A percentile compares a stretch with the other conserved stretches of the same genome.
These are phyloP conservation scores for Petroica traversi DNA, from an alignment of 2,113 vertebrate species.

Conservation along the genomic window DNA sequence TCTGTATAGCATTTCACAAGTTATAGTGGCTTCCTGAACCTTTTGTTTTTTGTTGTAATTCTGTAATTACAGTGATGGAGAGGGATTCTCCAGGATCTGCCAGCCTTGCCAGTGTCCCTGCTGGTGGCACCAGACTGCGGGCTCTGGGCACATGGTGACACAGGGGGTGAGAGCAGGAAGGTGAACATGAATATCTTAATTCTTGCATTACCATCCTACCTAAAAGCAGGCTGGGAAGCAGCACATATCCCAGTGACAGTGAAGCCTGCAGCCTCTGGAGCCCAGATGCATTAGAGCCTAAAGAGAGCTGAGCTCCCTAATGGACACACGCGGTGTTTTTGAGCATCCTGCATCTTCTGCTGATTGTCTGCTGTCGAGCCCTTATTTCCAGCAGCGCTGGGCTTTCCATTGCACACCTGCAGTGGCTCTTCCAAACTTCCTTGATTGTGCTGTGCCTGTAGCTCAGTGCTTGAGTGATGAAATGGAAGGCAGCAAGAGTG, in stretches of 20 bases:
- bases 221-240: neutral
- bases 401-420: neutral
- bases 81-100: neutral
- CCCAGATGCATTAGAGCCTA: neutral
- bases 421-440: slow-evolving; percentile 49
- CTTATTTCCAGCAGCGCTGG: neutral
- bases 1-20: neutral
- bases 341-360: neutral
- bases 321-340: neutral
- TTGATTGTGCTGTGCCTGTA: slow-evolving; percentile 61
- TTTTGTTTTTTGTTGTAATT: neutral
- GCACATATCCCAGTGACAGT: neutral
- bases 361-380: neutral
- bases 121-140: neutral
- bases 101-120: neutral
- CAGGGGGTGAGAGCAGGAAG: neutral
- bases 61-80: neutral
- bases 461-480: slow-evolving; percentile 41
- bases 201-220: neutral
- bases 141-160: neutral
- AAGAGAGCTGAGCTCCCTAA: neutral
- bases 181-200: neutral
- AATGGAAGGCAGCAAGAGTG: slow-evolving; percentile 51
- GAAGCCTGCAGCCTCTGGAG: neutral
- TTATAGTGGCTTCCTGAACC: neutral